phyloP scores from a whole-genome alignment of 2,888 invertebrate genomes.

The Hyposoter dolosus region DNA sequence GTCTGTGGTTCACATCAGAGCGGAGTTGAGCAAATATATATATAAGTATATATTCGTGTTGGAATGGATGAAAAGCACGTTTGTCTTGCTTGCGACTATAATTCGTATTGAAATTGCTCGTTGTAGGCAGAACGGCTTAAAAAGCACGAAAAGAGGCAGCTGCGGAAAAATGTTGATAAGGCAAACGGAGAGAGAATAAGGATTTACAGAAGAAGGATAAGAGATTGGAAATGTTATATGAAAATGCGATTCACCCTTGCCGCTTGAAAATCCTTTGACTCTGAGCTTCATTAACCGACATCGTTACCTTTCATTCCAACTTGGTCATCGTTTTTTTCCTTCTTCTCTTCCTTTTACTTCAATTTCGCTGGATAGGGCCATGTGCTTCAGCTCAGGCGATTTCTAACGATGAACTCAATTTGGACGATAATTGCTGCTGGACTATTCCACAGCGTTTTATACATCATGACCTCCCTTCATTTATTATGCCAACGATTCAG shows the following conservation, averaged over 20 bases:
- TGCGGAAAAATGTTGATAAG: conserved; percentile 14
- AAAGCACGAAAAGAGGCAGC: neutral
- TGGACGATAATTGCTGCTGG: conserved; percentile 26
- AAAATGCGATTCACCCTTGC: conserved; percentile 15
- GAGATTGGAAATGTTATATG: conserved; percentile 30
- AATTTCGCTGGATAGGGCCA: neutral
- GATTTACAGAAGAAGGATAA: neutral
- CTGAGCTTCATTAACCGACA: conserved; percentile 56
- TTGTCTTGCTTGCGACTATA: conserved; percentile 34
- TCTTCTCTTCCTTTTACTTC: neutral
- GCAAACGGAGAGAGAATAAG: neutral
- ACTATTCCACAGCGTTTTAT: neutral
- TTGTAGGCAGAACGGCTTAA: conserved; percentile 17
- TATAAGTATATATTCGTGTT: conserved; percentile 10
- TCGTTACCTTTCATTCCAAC: conserved; percentile 51
- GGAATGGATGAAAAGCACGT: conserved; percentile 35
- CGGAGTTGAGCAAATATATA: conserved; percentile 8
- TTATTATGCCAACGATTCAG: neutral
- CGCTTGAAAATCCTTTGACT: conserved; percentile 45
- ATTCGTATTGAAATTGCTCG: conserved; percentile 52
- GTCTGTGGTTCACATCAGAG: conserved; percentile 43
- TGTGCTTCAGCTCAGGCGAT: neutral
- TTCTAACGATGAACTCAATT: conserved; percentile 30
- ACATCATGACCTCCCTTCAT: neutral
- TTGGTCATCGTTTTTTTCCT: conserved; percentile 4